Conservation (phyloP, 2,888 invertebrate genomes). For the Lepidonotus clava region DNA sequence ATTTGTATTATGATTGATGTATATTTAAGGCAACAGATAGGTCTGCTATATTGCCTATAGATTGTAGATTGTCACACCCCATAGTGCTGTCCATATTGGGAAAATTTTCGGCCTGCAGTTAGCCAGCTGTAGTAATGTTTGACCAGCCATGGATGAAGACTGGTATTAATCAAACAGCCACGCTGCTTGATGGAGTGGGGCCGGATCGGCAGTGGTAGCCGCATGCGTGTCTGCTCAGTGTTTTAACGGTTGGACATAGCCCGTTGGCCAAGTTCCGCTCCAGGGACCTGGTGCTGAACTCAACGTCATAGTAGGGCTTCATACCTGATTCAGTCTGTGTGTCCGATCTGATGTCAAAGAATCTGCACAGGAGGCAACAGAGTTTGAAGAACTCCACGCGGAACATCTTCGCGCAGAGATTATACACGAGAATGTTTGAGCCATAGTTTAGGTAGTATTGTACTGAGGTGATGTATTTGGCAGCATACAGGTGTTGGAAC, state of each 20-base stretch:
- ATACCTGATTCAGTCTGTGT: neutral
- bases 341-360: neutral
- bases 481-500: conserved; percentile 50
- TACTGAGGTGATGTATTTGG: conserved; percentile 60
- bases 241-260: neutral
- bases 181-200: neutral
- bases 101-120: too few species aligned
- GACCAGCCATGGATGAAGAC: too few species aligned
- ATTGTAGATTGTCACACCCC: too few species aligned
- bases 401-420: conserved; percentile 58
- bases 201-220: neutral
- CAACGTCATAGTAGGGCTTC: neutral
- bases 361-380: neutral
- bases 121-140: too few species aligned
- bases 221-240: neutral
- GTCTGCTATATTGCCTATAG: too few species aligned
- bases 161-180: neutral
- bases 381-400: conserved; percentile 40
- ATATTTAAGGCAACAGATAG: too few species aligned
- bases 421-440: conserved; percentile 61
- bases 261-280: neutral
- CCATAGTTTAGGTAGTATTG: conserved; percentile 62
- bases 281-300: neutral
- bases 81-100: too few species aligned
- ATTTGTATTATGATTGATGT: too few species aligned